These are phyloP conservation scores for Acronicta psi DNA, from an alignment of 2,888 invertebrate genomes.

Conservation along the genomic window DNA sequence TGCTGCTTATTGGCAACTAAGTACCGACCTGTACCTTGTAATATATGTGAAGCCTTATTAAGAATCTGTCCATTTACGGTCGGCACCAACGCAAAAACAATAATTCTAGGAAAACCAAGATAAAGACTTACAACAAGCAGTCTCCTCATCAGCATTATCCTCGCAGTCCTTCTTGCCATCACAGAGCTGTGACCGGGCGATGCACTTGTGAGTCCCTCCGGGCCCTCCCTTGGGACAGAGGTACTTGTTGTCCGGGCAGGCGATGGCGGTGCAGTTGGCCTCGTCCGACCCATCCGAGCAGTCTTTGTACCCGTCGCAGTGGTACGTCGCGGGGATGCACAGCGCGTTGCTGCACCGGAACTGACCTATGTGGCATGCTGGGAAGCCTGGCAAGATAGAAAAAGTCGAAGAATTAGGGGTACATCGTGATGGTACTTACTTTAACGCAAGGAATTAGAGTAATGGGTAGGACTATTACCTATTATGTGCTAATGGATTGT, in stretches of 20 bases:
- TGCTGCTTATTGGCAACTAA: too few relatives aligned
- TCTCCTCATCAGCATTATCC: constrained; percentile 96
- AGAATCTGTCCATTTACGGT: too few relatives aligned
- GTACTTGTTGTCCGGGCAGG: constrained; percentile 97
- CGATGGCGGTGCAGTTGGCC: constrained; percentile 95
- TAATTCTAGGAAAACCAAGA: too few relatives aligned
- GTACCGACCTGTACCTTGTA: too few relatives aligned
- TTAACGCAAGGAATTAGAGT: too few relatives aligned
- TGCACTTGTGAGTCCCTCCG: constrained; percentile 94
- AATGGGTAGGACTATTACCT: too few relatives aligned
- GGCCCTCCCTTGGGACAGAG: constrained; percentile 93
- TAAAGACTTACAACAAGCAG: constrained; percentile 94
- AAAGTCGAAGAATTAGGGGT: background rate
- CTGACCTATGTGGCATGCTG: constrained; percentile 96
- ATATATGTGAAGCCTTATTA: too few relatives aligned
- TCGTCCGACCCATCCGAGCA: constrained; percentile 98
- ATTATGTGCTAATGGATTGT: too few relatives aligned
- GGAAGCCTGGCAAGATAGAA: constrained; percentile 91
- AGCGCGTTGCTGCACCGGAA: constrained; percentile 97
- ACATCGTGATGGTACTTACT: background rate
- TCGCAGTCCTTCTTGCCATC: constrained; percentile 97
- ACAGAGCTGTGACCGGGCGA: constrained; percentile 95
- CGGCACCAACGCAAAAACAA: too few relatives aligned
- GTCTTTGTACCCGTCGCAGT: constrained; percentile 96
- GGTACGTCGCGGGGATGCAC: constrained; percentile 96